Base-by-base conservation (phyloP, 2,113 vertebrate species). In the Oceanites oceanicus region DNA sequence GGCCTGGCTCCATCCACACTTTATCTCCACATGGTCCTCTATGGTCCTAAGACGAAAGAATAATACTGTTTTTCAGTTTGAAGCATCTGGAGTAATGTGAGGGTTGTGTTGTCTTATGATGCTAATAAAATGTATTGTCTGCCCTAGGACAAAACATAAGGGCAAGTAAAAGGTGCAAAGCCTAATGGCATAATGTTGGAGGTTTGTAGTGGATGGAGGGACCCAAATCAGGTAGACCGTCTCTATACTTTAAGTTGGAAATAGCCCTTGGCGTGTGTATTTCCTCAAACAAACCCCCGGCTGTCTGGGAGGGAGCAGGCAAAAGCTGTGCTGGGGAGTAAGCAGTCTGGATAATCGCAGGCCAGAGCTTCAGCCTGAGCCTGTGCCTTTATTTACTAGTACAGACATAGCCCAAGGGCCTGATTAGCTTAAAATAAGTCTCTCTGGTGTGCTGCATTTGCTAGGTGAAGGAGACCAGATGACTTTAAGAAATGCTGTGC, bases 381-480 rank as follows among this genome's bases (percentile, higher is more conserved):
- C 66, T 90, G 44, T 36, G 58, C 40, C 38, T 91, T 77, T 70
- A 45, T 92, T 96, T 86, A 88, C 61, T 53, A 71, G 55, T 50
- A 59, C 79, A 96, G 94, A 91, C 70, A 73, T 50, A 85, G 92
- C 84, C 91, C 78, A 15, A 92, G 61, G 93, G 73, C 34, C 52
- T 94, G 70, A 94, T 95, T 89, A 92, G 34, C 87, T 85, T 30
- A 21, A 87, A 85, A 67, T 78, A 84, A 78, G 49, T 68, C 34
- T 77, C 66, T 88, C 52, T 92, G 80, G 27, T 87, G 56, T 61
- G 70, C 85, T 7, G 0, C 25, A 68, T 96, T 89, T 93, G 44
- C 44, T 68, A 79, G 74, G 44, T 95, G 87, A 96, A 78, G 61
- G 22, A 94, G 61, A 70, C 44, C 94, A 96, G 93, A 85, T 88